These are phyloP conservation scores for Epinephelus coioides DNA, from an alignment of 2,797 vertebrate genomes.

Conservation along the genomic window DNA sequence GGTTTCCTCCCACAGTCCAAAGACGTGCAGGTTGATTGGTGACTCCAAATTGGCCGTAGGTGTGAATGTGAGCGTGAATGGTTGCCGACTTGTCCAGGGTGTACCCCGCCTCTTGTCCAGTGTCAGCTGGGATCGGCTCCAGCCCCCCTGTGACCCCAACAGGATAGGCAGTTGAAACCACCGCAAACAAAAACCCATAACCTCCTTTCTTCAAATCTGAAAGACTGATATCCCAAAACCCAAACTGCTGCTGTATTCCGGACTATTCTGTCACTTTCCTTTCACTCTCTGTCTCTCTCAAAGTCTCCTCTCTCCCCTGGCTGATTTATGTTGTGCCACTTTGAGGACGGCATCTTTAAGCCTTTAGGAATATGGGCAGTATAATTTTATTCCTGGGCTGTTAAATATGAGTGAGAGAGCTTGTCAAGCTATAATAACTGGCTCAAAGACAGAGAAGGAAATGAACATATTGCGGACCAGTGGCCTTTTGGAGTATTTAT, in stretches of 20 bases:
- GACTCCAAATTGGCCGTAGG: no score
- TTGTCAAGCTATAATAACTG: slow-evolving; percentile 60
- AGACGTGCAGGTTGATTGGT: no score
- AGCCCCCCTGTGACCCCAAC: no score
- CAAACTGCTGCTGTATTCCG: neutral
- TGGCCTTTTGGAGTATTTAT: slow-evolving; percentile 36
- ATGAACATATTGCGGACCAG: slow-evolving; percentile 44
- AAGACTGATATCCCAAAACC: neutral
- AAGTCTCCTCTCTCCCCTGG: slow-evolving; percentile 1
- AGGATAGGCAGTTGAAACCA: no score
- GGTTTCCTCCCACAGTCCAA: no score
- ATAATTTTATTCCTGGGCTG: slow-evolving; percentile 62
- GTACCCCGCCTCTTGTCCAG: no score
- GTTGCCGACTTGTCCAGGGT: no score
- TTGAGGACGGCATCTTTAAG: slow-evolving; percentile 53
- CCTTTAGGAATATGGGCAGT: slow-evolving; percentile 56
- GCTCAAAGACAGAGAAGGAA: slow-evolving; percentile 55
- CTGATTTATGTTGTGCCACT: slow-evolving; percentile 60
- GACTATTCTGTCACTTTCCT: neutral
- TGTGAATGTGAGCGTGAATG: no score
- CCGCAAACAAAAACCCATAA: neutral
- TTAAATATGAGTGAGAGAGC: slow-evolving; percentile 67
- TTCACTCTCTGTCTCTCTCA: neutral
- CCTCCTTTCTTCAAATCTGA: neutral
- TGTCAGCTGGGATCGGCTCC: no score